phyloP scores from a whole-genome alignment of 1,140 invertebrate genomes.

The Drosophila pachea region DNA sequence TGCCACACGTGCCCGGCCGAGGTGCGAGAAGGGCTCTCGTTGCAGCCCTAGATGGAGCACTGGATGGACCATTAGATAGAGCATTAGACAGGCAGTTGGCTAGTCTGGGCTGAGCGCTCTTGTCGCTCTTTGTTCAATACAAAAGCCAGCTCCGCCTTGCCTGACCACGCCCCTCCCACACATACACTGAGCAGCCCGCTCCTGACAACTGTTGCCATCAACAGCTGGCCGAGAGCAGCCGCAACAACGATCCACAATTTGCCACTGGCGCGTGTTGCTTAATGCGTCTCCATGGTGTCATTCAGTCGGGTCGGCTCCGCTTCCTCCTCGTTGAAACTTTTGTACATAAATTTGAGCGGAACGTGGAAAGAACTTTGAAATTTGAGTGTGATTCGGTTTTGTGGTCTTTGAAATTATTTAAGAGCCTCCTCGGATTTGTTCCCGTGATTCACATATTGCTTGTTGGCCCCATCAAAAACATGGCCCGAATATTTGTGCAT shows the following conservation, averaged over 20 bases:
- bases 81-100: too few species aligned
- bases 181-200: neutral
- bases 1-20: conserved; percentile 25
- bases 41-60: neutral
- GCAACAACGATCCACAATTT: conserved; percentile 28
- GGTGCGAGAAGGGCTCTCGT: neutral
- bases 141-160: conserved; percentile 5
- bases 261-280: conserved; percentile 59
- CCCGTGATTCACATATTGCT: neutral
- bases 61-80: too few species aligned
- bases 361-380: conserved; percentile 51
- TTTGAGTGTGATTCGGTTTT: conserved; percentile 58
- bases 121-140: conserved; percentile 35
- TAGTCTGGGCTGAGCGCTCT: neutral
- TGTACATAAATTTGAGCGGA: conserved; percentile 46
- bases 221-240: conserved; percentile 53
- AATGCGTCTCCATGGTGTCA: conserved; percentile 73
- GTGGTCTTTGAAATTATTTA: conserved; percentile 43
- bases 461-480: neutral
- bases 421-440: conserved; percentile 26
- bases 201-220: conserved; percentile 75
- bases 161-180: neutral
- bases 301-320: conserved; percentile 46
- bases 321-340: conserved; percentile 46
- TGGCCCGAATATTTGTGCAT: too few species aligned